phyloP scores from a whole-genome alignment of 2,113 vertebrate genomes.

The Rhadina sibilatrix region DNA sequence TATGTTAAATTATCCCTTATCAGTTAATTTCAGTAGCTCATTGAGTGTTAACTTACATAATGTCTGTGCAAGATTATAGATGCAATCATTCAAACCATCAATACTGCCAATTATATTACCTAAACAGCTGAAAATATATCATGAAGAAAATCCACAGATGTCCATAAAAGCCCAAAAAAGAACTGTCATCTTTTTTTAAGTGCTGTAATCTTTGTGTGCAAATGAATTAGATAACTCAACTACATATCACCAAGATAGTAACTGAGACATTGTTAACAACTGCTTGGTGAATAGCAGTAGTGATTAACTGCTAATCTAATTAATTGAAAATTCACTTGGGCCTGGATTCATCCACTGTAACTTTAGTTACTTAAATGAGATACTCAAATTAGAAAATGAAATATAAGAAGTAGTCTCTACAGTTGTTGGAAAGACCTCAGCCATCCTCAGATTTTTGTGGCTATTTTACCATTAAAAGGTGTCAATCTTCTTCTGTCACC shows the following conservation, averaged over 20 bases:
- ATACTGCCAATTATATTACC: not conserved
- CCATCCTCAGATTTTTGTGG: not conserved
- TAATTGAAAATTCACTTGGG: not conserved
- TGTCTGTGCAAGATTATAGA: not conserved
- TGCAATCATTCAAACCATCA: not conserved
- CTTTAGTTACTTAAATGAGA: not conserved
- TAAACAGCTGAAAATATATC: conserved; percentile 1
- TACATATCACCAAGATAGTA: not conserved
- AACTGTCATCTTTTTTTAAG: not conserved
- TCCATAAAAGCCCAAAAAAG: not conserved
- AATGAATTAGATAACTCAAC: not conserved
- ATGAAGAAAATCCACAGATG: not conserved
- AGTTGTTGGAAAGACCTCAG: not conserved
- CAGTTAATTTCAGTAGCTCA: not conserved
- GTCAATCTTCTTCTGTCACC: not conserved
- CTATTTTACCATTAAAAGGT: not conserved
- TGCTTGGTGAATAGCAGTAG: not conserved
- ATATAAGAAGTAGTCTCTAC: not conserved
- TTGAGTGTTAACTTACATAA: not conserved
- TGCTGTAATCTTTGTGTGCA: not conserved
- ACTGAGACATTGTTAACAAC: not conserved
- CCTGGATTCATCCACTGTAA: not conserved
- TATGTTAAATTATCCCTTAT: not conserved
- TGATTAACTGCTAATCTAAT: not conserved
- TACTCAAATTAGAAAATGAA: not conserved